Evolutionary conservation across 2,797 vertebrate species (phyloP).

Genomic region (Rhabdomys pumilio): DNA sequence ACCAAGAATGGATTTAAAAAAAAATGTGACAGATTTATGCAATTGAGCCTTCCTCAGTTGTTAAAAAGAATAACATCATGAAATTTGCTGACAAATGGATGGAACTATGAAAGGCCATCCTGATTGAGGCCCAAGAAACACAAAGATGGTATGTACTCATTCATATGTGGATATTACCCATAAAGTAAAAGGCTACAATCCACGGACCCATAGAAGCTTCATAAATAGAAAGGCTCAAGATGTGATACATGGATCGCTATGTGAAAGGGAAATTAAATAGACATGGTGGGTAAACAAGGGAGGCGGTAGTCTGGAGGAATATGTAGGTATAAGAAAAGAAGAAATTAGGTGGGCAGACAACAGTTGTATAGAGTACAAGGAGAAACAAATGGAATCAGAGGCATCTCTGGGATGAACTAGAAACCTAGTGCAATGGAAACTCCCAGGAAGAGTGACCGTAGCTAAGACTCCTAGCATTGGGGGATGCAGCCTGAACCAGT

Average conservation of each 20-base stretch:
- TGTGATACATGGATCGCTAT: background rate
- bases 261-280: background rate
- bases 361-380: background rate
- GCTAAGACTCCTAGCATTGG: background rate
- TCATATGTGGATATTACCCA: background rate
- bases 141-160: background rate
- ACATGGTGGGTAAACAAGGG: background rate
- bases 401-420: background rate
- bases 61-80: background rate
- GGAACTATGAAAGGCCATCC: background rate
- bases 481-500: background rate
- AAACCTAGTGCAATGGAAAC: background rate
- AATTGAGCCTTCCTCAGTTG: background rate
- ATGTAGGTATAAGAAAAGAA: background rate
- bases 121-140: background rate
- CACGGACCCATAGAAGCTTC: background rate
- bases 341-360: background rate
- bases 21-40: background rate
- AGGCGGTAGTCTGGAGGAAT: background rate
- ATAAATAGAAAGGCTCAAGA: background rate
- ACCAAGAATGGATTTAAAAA: background rate
- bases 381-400: background rate
- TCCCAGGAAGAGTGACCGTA: background rate
- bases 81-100: background rate
- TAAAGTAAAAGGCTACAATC: background rate